These are phyloP conservation scores for Paramormyrops hopkinsi DNA, from an alignment of 2,797 vertebrate genomes.

Conservation along the genomic window DNA sequence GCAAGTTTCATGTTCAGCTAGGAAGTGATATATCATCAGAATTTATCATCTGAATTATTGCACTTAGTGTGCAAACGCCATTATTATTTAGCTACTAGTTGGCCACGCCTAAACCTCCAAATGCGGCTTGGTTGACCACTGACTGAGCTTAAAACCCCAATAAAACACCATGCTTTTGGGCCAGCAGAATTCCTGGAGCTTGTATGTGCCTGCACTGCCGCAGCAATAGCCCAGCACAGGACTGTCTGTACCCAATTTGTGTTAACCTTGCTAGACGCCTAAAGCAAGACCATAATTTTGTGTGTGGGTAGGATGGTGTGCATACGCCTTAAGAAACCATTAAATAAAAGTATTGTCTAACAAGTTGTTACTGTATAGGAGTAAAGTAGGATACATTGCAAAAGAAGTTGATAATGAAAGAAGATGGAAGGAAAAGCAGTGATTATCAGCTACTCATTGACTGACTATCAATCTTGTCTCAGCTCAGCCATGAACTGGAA, in stretches of 20 bases:
- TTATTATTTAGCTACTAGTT: constrained; percentile 17
- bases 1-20: not conserved
- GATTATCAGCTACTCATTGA: not conserved
- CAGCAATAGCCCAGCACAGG: not conserved
- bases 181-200: not conserved
- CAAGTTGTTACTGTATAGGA: not conserved
- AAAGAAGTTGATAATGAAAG: not conserved
- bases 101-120: constrained; percentile 19
- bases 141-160: not conserved
- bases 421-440: not conserved
- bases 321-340: not conserved
- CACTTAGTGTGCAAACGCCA: not conserved
- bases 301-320: not conserved
- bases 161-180: not conserved
- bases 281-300: not conserved
- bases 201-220: not conserved
- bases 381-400: not conserved
- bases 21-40: not conserved
- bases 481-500: not conserved
- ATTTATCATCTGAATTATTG: not conserved
- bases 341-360: not conserved
- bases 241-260: not conserved
- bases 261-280: not conserved
- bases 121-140: not conserved
- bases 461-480: not conserved